Evolutionary conservation across 1,140 invertebrate species (phyloP), one percentile per base, ranked within the genome.

Genomic region (Listronotus bonariensis): DNA sequence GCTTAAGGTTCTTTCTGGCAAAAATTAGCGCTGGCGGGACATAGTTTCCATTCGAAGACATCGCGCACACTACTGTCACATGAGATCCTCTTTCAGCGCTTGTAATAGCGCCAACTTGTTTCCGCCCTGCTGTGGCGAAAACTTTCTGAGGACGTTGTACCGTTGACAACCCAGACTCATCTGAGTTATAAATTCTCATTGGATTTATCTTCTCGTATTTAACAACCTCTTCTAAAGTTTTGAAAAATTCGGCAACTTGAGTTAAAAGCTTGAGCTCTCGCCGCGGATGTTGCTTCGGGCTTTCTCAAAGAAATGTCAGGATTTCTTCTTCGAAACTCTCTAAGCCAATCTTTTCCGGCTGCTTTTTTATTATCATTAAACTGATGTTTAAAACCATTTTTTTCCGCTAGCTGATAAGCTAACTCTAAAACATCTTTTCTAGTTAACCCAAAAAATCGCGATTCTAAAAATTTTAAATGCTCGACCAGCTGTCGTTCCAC

Each of bases 71-170:
- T 0, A 67, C 71, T 31, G 76, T 78, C 0, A 74, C 72, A 7
- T 67, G 49, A 57, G 69, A 54, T 42, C 78, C 77, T 58, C 72
- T 60, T 72, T 80, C 74, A 6, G 64, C 70, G 17, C 74, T 73
- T 10, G 66, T 67, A 14, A 77, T 48, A 57, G 64, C 43, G 14
- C 70, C 70, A 9, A 79, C 75, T 67, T 76, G 70, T 48, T 73
- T 76, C 67, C 72, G 71, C 5, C 77, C 75, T 66, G 58, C 73
- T 15, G 41, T 57, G 0, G 67, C 14, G n/a, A n/a, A n/a, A n/a
- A n/a, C n/a, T n/a, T n/a, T n/a, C n/a, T 68, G 52, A n/a, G 66
- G 65, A 51, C 66, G 66, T 31, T 68, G 70, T 9, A 74, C 67
- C n/a, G 48, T 76, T 10, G 56, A 51, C n/a, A 74, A 53, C 3